These are phyloP conservation scores for Montipora foliosa DNA, from an alignment of 64 coral and sea anemone genomes.

Conservation along the genomic window DNA sequence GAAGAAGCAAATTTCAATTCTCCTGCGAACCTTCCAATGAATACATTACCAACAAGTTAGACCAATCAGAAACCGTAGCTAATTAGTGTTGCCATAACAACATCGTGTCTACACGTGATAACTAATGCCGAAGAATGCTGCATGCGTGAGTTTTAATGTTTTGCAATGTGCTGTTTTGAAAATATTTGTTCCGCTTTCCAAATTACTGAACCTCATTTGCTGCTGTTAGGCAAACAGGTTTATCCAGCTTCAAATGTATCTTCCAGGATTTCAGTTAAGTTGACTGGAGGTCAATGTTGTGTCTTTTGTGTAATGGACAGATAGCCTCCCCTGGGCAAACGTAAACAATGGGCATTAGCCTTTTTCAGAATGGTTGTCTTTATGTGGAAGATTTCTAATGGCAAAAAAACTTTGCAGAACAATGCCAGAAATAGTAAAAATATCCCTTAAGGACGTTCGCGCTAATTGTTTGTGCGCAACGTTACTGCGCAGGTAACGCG, in stretches of 20 bases:
- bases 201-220: constrained; percentile 36
- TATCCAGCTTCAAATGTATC: background rate
- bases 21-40: background rate
- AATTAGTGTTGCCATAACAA: constrained; percentile 53
- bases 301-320: background rate
- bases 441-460: too few species aligned
- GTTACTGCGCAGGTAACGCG: too few species aligned
- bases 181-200: constrained; percentile 41
- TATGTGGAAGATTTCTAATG: background rate
- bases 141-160: constrained; percentile 1
- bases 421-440: background rate
- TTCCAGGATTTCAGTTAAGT: background rate
- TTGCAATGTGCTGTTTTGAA: background rate
- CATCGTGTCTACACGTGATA: constrained; percentile 30
- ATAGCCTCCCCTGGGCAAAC: background rate
- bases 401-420: background rate
- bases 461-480: too few species aligned
- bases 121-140: background rate
- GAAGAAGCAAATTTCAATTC: constrained; percentile 50
- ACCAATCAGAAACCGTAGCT: constrained; percentile 41
- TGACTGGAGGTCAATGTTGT: background rate
- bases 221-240: constrained; percentile 15
- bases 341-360: background rate
- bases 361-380: background rate
- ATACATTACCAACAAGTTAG: constrained; percentile 19